Base-by-base conservation (phyloP, 2,113 vertebrate genomes). In the Anser brachyrhynchus region DNA sequence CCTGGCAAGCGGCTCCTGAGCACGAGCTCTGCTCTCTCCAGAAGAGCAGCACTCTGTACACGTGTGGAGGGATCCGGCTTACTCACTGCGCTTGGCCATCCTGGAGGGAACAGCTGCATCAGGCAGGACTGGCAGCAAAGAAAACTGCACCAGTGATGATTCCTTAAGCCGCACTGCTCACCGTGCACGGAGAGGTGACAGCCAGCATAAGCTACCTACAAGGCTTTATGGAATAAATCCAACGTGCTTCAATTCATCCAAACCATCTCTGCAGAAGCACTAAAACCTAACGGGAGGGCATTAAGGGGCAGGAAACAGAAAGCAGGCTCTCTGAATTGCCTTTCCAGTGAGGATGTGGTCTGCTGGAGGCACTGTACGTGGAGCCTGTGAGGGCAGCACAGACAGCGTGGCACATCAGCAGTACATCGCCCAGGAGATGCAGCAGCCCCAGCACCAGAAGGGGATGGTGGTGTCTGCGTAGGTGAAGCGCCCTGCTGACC, bases 381-480 rank as follows among this genome's bases (percentile, higher is more conserved):
- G 44, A 37, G 70, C 76, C 13, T 0, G 4, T 3, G 8, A 41
- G 35, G 65, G 76, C 58, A 49, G 71, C 52, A 12, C 8, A 8
- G 10, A 13, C 52, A 1, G 12, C 59, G 72, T 23, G 9, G 4
- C 76, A 5, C n/a, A 4, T 2, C 1, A 3, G n/a, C 1, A 15
- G 39, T 28, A 13, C 66, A 1, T 20, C 52, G 4, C 41, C 6
- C 3, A 1, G 43, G 4, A 28, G 35, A 52, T 7, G 31, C 0
- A 55, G 66, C 92, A 39, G 52, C 39, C 67, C 29, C 4, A 37
- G 46, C 71, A 78, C 28, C 52, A 29, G 39, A 0, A 67, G 59
- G 26, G 1, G 17, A 41, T 33, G 10, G 16, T 5, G 1, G 3
- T 26, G 15, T 51, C 65, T 9, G 10, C 2, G 5, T 2, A 11